These are phyloP conservation scores for Diglossa brunneiventris DNA, from an alignment of 2,113 vertebrate genomes.

Conservation along the genomic window DNA sequence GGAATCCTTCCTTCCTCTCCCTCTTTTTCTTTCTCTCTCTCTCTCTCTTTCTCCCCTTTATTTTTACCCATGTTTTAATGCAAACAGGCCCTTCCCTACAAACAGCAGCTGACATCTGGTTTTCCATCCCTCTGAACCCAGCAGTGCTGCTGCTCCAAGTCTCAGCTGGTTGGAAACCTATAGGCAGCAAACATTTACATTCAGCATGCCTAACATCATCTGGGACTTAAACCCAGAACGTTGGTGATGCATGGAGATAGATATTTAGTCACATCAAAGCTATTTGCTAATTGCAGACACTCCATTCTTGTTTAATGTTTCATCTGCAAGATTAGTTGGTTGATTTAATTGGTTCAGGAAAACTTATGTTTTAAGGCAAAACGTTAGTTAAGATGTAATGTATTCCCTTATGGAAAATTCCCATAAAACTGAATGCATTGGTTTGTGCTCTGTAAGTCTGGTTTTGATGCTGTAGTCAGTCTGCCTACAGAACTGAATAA, in stretches of 20 bases:
- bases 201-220: conserved; percentile 34
- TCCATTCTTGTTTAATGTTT: conserved; percentile 73
- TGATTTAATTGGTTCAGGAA: conserved; percentile 70
- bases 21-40: accelerated
- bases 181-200: conserved; percentile 6
- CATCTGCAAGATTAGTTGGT: conserved; percentile 70
- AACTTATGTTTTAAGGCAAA: conserved; percentile 63
- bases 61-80: not conserved
- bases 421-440: not conserved
- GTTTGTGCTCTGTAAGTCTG: not conserved
- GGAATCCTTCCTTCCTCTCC: accelerated
- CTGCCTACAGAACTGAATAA: not conserved
- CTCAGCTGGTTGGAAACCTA: not conserved
- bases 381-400: conserved; percentile 24
- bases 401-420: conserved; percentile 45
- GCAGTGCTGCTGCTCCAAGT: not conserved
- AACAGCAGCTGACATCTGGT: not conserved
- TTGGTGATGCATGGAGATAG: conserved; percentile 48
- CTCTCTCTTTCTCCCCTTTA: accelerated
- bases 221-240: conserved; percentile 61
- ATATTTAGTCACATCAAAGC: conserved; percentile 71
- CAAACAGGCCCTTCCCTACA: not conserved
- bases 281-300: conserved; percentile 71
- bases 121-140: conserved; percentile 31
- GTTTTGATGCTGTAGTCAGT: not conserved